Evolutionary conservation across 35 echinoderm and acorn worm genomes (phyloP).

Genomic region (Ophioderma brevispina): DNA sequence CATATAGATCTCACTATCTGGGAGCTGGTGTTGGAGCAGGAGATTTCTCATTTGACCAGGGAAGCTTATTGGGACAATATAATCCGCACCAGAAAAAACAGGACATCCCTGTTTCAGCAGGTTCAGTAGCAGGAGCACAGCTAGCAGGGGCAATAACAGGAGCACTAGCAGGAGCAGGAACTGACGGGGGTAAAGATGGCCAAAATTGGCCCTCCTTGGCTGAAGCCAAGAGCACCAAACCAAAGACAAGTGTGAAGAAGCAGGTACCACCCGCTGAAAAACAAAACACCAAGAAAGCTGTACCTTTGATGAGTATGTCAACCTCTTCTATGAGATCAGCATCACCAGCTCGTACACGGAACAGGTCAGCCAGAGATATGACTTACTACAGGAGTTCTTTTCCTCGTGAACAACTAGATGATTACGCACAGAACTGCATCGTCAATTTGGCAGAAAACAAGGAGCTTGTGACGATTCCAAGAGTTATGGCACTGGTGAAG

Average conservation of each 20-base stretch:
- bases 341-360: too few species aligned
- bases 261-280: background rate
- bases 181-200: background rate
- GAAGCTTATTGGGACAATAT: background rate
- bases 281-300: too few species aligned
- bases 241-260: background rate
- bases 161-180: background rate
- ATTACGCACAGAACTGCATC: conserved; percentile 4
- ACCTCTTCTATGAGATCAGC: too few species aligned
- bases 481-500: conserved; percentile 18
- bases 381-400: too few species aligned
- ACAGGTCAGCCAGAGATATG: too few species aligned
- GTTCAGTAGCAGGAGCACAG: background rate
- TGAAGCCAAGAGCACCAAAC: background rate
- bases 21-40: background rate
- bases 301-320: too few species aligned
- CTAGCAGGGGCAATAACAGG: background rate
- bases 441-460: background rate
- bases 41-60: background rate
- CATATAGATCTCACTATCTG: background rate
- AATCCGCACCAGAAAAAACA: background rate
- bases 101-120: background rate
- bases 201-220: background rate
- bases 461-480: background rate
- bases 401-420: background rate